Percentiles rank a stretch among this genome's conserved stretches.
These are phyloP conservation scores for Thalpophila matura DNA, from an alignment of 2,888 invertebrate species.

Conservation along the genomic window DNA sequence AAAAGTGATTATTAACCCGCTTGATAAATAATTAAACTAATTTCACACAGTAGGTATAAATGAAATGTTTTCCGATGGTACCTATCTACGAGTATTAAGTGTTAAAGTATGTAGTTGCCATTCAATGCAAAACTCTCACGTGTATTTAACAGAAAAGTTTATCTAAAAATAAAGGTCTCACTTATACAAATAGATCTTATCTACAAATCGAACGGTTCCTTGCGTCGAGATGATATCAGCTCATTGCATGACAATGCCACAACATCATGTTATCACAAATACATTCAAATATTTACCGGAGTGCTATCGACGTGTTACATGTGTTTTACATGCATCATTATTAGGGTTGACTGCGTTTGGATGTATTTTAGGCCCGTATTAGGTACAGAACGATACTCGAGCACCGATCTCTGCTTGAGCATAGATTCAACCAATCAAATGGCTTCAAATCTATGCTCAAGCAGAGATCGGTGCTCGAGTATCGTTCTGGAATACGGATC, in stretches of 20 bases:
- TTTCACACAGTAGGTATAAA: no score
- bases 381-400: no score
- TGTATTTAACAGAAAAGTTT: neutral
- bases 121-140: neutral
- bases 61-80: no score
- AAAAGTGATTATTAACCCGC: no score
- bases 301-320: slow-evolving; percentile 70
- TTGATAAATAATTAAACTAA: no score
- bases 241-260: slow-evolving; percentile 73
- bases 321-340: slow-evolving; percentile 79
- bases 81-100: no score
- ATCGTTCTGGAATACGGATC: no score
- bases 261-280: slow-evolving; percentile 78
- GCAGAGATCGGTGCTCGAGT: no score
- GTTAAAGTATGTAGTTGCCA: no score
- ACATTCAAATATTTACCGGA: slow-evolving; percentile 80
- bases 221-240: slow-evolving; percentile 63
- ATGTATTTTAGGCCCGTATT: slow-evolving; percentile 27
- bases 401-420: no score
- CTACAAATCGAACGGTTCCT: slow-evolving; percentile 53
- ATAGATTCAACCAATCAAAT: no score
- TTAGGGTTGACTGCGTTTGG: slow-evolving; percentile 15
- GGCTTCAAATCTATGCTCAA: no score
- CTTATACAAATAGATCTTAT: slow-evolving; percentile 45
- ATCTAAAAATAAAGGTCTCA: slow-evolving; percentile 39